Evolutionary conservation across 2,113 vertebrate species (phyloP), one percentile per base, ranked within the genome.

Genomic region (Vidua macroura): DNA sequence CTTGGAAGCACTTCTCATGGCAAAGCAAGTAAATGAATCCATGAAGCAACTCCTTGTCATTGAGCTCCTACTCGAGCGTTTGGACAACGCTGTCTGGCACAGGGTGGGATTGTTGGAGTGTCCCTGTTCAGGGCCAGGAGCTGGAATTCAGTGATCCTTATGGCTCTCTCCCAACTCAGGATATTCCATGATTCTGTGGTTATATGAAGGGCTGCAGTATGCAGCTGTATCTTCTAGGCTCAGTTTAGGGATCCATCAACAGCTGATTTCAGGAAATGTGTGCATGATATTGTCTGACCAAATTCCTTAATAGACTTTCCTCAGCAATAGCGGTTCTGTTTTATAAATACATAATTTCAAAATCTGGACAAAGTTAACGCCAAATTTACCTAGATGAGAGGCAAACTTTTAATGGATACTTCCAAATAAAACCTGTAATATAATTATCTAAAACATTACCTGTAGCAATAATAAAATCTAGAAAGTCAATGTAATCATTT

Each of bases 21-120:
- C 11, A 39, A 81, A 88, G 37, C 19, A 66, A 30, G 28, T 9
- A 52, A 74, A 86, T 78, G 3, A 68, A 78, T 75, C 75, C 60
- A 60, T 20, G 58, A 81, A 82, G 10, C n/a, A 66, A 8, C 46
- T 52, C 35, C 6, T 66, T 48, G 20, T 15, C 10, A 6, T 11
- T 41, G 27, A 2, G 3, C 7, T n/a, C 27, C 33, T 68, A 4
- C 64, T 62, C 0, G 0, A 46, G 28, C 0, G 0, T 31, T 39
- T 59, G 37, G 37, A 14, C 15, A 27, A 9, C 0, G 0, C 7
- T 30, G 10, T 46, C 46, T 12, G 16, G 39, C 28, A 25, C 24
- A 25, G 53, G 8, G 24, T 68, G 53, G 16, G 30, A 55, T 27
- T 76, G 20, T 25, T 89, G 28, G 43, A 9, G 17, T 28, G 35